A percentile compares a stretch with the other conserved stretches of the same genome.
These are phyloP conservation scores for Centruroides sculpturatus DNA, from an alignment of 1,140 invertebrate genomes.

Conservation along the genomic window DNA sequence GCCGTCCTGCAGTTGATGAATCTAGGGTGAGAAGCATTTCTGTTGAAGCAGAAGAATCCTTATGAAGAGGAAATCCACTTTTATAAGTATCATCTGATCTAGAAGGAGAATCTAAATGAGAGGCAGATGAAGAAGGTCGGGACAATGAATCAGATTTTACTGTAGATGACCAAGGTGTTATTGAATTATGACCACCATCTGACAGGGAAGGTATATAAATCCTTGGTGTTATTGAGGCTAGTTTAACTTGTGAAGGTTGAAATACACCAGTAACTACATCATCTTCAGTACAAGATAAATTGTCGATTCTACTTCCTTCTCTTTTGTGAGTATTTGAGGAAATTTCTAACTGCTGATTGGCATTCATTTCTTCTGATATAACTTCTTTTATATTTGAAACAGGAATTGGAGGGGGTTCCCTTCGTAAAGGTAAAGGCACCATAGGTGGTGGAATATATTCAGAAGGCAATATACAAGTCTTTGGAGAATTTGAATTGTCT, in stretches of 20 bases:
- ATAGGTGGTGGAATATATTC: not conserved
- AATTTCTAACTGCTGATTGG: too few species aligned
- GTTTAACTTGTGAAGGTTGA: too few species aligned
- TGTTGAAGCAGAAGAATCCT: slow-evolving; percentile 20
- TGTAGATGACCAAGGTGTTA: not conserved
- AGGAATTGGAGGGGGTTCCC: slow-evolving; percentile 14
- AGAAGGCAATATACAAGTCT: too few species aligned
- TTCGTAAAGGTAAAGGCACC: not conserved
- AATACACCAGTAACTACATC: too few species aligned
- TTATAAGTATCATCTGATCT: slow-evolving; percentile 19
- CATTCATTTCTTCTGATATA: too few species aligned
- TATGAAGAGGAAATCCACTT: slow-evolving; percentile 17
- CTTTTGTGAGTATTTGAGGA: too few species aligned
- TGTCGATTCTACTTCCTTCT: too few species aligned
- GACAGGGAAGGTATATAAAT: too few species aligned
- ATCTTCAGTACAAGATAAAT: too few species aligned
- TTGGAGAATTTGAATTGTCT: too few species aligned
- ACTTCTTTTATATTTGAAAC: slow-evolving; percentile 5
- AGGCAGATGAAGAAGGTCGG: slow-evolving; percentile 25
- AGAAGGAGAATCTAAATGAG: slow-evolving; percentile 20
- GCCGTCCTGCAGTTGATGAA: slow-evolving; percentile 22
- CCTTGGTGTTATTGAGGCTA: too few species aligned
- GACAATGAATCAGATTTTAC: slow-evolving; percentile 16
- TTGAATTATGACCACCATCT: too few species aligned
- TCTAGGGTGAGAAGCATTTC: slow-evolving; percentile 21